Evolutionary conservation across 2,113 vertebrate species (phyloP), one percentile per base, ranked within the genome.

Genomic region (Rhombomys opimus): DNA sequence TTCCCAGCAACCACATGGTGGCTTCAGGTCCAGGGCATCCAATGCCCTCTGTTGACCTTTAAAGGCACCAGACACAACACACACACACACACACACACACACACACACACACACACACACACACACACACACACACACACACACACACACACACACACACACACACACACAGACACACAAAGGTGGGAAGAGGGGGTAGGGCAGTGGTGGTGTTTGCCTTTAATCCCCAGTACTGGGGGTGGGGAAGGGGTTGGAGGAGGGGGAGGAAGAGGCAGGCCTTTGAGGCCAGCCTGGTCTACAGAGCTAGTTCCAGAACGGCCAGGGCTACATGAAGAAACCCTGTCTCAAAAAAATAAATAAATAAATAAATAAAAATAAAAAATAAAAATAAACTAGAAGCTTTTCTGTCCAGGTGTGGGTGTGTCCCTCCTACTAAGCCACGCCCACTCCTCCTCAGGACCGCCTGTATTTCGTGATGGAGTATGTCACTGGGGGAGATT

Each of bases 381-480:
- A 5, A 4, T 35, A 17, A 18, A 35, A 15, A 18, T 8, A 18
- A 72, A 17, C 2, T 1, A 25, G 14, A 50, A 11, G 15, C 41
- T 32, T 22, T 68, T n/a, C 84, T 30, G 15, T 18, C 15, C 18
- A 11, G 0, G n/a, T 41, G 50, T 32, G 65, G 52, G 50, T 4
- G 11, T n/a, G 46, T 27, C 90, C 77, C 46, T 2, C 0, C 20
- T 46, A 30, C 89, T 96, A 41, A 96, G 87, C 22, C 77, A 75
- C 0, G 0, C 72, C 18, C 38, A 8, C 75, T 63, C 46, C 77
- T 59, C 46, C 41, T 23, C 98, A 99, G 99, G 99, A 99, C 89
- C 99, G 99, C 13, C 98, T 99, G 90, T 99, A 99, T 97, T 99
- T 99, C 61, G 99, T 99, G 96, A 99, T 99, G 99, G 99, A 99